Base-by-base conservation (phyloP, 2,888 invertebrate genomes). In the Timandra comae region DNA sequence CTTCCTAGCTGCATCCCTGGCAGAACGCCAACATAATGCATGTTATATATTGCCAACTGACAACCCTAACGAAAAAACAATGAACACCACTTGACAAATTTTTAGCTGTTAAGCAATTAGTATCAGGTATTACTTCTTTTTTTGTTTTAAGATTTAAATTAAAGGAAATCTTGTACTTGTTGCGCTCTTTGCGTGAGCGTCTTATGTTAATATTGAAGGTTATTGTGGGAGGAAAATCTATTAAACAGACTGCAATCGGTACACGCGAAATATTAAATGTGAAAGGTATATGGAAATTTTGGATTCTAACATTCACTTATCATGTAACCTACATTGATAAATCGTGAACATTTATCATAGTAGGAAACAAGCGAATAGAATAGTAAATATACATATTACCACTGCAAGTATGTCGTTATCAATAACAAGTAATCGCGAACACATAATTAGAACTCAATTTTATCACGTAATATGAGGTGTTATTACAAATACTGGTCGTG, bases 1-100 rank as follows among this genome's bases (percentile, higher is more conserved):
- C 84, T 78, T 79, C 73, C 42, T 28, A 50, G 56, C 51, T 79
- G 80, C 82, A 81, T 73, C 80, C 72, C 75, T 78, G 82, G 82
- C 72, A 42, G 38, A 38, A 36, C 41, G 76, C 79, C 78, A 77
- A 58, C 45, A 16, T 52, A 58, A 61, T 70, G 63, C 66, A 59
- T 50, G 48, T 51, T 31, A 28, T 36, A 27, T 35, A 29, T 37
- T 32, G 35, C 28, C 38, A 45, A 38, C 38, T n/a, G n/a, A 34
- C 38, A 45, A 33, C 40, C 38, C 30, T 29, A 29, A 33, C 31
- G 40, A 16, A 25, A 41, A 36, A 34, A 36, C 16, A 16, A n/a
- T n/a, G 27, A 38, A 44, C 30, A 32, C 22, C 33, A 13, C 26
- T 27, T 25, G 21, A 34, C 19, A 12, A 24, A 24, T 16, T 3